A percentile compares a stretch with the other conserved stretches of the same genome.
Evolutionary conservation across 2,113 vertebrate species (phyloP).

Genomic region (Tragelaphus buxtoni): DNA sequence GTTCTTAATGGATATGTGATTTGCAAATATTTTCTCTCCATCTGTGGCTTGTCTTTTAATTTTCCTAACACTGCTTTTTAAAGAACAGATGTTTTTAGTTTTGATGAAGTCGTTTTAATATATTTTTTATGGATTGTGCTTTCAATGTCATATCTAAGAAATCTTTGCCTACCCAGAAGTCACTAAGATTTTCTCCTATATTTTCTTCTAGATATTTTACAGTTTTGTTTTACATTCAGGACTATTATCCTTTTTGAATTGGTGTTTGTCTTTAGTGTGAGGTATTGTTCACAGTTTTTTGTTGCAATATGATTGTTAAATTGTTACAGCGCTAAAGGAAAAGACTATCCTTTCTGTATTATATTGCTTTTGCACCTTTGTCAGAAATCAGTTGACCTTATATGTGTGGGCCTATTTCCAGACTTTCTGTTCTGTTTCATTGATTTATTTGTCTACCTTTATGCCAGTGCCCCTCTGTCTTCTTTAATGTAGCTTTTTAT

Average conservation of each 20-base stretch:
- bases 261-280: not conserved
- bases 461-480: not conserved
- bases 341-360: not conserved
- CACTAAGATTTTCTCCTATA: not conserved
- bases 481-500: not conserved
- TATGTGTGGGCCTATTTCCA: not conserved
- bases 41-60: not conserved
- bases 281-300: not conserved
- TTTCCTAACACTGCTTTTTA: not conserved
- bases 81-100: not conserved
- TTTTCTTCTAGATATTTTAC: not conserved
- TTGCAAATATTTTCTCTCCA: not conserved
- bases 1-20: not conserved
- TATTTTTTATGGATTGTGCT: not conserved
- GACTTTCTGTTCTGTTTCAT: not conserved
- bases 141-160: not conserved
- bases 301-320: not conserved
- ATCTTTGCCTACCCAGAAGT: not conserved
- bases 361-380: not conserved
- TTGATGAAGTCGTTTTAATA: not conserved
- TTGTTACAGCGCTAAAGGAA: not conserved
- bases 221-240: not conserved
- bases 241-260: not conserved
- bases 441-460: not conserved
- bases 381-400: not conserved